phyloP scores from a whole-genome alignment of 2,797 vertebrate genomes.

The Pseudomugil gertrudae region DNA sequence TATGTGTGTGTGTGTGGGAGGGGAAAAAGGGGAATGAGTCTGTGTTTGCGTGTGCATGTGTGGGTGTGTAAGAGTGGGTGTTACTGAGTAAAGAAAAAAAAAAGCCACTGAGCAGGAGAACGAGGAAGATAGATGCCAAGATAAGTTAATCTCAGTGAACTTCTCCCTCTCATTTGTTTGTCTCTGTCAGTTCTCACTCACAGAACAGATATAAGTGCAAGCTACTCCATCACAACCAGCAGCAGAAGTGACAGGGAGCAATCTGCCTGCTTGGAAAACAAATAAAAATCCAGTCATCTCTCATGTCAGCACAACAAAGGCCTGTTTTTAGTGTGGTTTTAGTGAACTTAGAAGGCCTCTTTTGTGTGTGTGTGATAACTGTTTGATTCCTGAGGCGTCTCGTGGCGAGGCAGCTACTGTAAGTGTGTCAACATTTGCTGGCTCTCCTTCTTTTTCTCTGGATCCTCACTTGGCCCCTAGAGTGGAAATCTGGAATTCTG shows the following conservation, averaged over 20 bases:
- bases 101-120: conserved; percentile 61
- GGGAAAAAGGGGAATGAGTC: conserved; percentile 68
- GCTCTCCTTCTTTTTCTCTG: conserved; percentile 72
- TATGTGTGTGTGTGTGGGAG: conserved; percentile 51
- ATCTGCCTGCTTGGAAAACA: conserved; percentile 80
- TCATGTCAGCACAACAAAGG: conserved; percentile 82
- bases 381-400: conserved; percentile 81
- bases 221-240: conserved; percentile 74
- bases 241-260: conserved; percentile 73
- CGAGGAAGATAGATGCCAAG: conserved; percentile 73
- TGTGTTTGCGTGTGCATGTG: conserved; percentile 66
- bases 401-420: conserved; percentile 77
- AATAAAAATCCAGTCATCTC: conserved; percentile 82
- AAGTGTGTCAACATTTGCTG: conserved; percentile 78
- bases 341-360: conserved; percentile 80
- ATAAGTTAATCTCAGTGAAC: conserved; percentile 79
- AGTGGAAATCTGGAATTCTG: conserved; percentile 78
- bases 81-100: conserved; percentile 63
- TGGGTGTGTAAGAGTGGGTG: conserved; percentile 74
- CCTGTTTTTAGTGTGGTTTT: conserved; percentile 79
- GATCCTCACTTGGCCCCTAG: conserved; percentile 75
- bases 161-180: conserved; percentile 78
- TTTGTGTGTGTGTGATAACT: conserved; percentile 71
- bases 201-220: conserved; percentile 54
- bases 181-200: conserved; percentile 73